Evolutionary conservation across 37 sponge, comb jelly and placozoan genomes (phyloP).

Genomic region (Theonella swinhoei): DNA sequence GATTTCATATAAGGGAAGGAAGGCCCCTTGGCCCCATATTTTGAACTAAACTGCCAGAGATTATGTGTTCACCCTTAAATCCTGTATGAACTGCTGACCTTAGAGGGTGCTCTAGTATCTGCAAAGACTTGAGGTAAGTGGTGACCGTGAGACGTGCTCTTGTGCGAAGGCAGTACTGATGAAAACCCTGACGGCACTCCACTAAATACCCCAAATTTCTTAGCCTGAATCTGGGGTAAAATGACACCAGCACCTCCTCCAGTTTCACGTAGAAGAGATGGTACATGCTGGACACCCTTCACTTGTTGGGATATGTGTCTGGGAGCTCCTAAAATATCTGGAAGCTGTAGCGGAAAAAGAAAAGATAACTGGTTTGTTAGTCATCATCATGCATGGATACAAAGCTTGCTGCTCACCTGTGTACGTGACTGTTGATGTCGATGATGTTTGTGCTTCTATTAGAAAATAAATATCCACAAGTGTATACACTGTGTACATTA

Average conservation of each 20-base stretch:
- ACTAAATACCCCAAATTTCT: background rate
- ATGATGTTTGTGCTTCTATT: background rate
- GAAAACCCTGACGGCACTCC: slow-evolving; percentile 8
- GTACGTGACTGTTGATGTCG: background rate
- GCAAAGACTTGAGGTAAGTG: slow-evolving; percentile 10
- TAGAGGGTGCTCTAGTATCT: background rate
- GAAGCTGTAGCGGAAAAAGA: background rate
- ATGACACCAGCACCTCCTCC: background rate
- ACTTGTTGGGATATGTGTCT: background rate
- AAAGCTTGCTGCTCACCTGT: background rate
- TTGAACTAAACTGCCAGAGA: too few species aligned
- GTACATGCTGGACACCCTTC: background rate
- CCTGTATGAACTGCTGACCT: background rate
- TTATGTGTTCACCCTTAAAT: too few species aligned
- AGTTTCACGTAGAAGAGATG: background rate
- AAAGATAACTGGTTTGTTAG: too few species aligned
- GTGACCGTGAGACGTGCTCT: slow-evolving; percentile 31
- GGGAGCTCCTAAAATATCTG: background rate
- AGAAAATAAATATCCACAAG: background rate
- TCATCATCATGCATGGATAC: too few species aligned
- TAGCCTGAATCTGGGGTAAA: slow-evolving; percentile 6
- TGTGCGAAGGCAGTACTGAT: slow-evolving; percentile 13
- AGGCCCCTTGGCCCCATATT: too few species aligned
- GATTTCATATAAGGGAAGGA: too few species aligned
- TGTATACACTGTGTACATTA: background rate